Percentiles rank a stretch among this genome's conserved stretches.
Conservation (phyloP, 2,113 vertebrate species). For the Protobothrops mucrosquamatus region DNA sequence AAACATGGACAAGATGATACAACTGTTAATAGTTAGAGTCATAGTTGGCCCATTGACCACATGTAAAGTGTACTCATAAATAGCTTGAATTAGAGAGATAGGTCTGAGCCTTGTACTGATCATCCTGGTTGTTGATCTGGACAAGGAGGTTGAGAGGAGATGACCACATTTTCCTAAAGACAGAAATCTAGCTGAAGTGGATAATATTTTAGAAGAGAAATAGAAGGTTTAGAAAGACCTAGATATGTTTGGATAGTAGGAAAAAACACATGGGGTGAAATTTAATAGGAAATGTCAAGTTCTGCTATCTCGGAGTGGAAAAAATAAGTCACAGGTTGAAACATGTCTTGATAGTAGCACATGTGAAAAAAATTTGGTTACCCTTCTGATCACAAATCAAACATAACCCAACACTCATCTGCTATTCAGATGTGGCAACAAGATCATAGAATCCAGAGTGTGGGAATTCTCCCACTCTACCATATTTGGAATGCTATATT, state of each 20-base stretch:
- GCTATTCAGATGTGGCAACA: background rate
- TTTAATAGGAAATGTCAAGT: background rate
- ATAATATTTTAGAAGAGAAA: background rate
- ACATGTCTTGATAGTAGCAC: background rate
- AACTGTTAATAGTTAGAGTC: background rate
- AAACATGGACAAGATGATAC: background rate
- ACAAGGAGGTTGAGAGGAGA: background rate
- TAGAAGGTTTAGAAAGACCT: background rate
- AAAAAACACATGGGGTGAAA: background rate
- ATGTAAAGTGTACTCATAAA: background rate
- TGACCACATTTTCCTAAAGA: background rate
- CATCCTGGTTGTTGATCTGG: background rate
- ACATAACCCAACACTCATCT: background rate
- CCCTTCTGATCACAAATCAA: background rate
- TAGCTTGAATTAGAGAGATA: background rate
- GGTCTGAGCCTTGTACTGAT: background rate
- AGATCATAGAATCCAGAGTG: background rate
- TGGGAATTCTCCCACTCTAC: background rate
- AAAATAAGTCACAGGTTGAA: background rate
- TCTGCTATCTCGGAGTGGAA: background rate
- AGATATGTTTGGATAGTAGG: background rate
- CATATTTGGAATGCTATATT: background rate
- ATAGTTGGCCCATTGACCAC: background rate
- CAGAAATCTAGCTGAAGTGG: background rate
- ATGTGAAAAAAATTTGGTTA: background rate